Base-by-base conservation (phyloP, 2,797 vertebrate genomes). In the Buceros bicornis region DNA sequence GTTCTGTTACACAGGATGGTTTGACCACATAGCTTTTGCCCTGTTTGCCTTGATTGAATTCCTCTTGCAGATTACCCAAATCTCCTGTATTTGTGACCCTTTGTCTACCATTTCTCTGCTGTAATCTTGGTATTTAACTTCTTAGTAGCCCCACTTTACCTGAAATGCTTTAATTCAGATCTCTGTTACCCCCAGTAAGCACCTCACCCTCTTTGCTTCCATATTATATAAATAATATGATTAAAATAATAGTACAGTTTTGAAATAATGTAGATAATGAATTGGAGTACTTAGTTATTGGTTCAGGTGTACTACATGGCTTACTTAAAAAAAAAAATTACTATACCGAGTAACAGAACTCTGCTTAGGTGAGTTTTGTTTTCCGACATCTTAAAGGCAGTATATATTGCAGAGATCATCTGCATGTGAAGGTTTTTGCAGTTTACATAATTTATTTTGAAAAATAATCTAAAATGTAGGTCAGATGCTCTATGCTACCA, bases 201-300 rank as follows among this genome's bases (percentile, higher is more conserved):
- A 29, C 22, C 2, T 67, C 6, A 42, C 7, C 11, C 22, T 82
- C 57, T 25, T 56, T 11, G 11, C 10, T 62, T 93, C 29, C 56
- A 16, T 57, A 7, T 83, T 73, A 17, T 3, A 20, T 18, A 12
- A 78, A 42, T 76, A 48, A 57, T 47, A 15, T 12, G 19, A 51
- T 74, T 87, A 62, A 81, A 90, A 74, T 25, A 66, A 93, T 77
- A 78, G 74, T 51, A 54, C 4, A 47, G 4, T 71, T 87, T 78
- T 84, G 35, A 81, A 87, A 60, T 26, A 40, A 47, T 58, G 71
- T 43, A 60, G 61, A 5, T 81, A 48, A 76, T 80, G 17, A 47
- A 60, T 48, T 77, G 37, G 29, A 42, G 17, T 47, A 25, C 8
- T 13, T 53, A n/a, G 8, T 58, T 89, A 56, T 29, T 74, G 70